Evolutionary conservation across 2,888 invertebrate species (phyloP), one percentile per base, ranked within the genome.

Genomic region (Eubasilissa splendida): DNA sequence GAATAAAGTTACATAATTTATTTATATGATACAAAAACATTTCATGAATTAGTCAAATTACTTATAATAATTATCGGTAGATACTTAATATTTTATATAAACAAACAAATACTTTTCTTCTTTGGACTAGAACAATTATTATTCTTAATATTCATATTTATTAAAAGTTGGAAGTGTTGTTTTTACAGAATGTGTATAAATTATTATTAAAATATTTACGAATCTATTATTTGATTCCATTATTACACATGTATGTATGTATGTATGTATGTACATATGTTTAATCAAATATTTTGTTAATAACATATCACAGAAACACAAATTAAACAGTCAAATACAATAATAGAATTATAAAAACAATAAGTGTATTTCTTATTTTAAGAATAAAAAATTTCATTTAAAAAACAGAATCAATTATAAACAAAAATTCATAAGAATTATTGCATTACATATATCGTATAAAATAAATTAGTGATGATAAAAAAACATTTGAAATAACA

Each of bases 81-180:
- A 74, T 68, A 33, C 42, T 76, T 70, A 42, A 59, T 68, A 33
- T 58, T 63, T 68, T 76, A 70, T 68, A 76, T 79, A 82, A 82
- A 80, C 74, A 80, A 78, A 82, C 82, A 73, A 82, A 82, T 81
- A 83, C 82, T 80, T 83, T 83, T 76, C 22, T 81, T 81, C 79
- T 81, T 83, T 83, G 80, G 83, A 83, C 83, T 83, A 83, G 82
- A 82, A 83, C 77, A 77, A 76, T 81, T 80, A 70, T 80, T 81
- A 78, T 74, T 68, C 77, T 80, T 71, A 59, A 63, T 66, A 66
- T 66, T 59, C 76, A 58, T 56, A 60, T 42, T 53, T 65, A 58
- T 56, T 56, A 33, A 79, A 75, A 75, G 76, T 22, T 60, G 75
- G 74, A 79, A 79, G 79, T 75, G 75, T 22, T 22, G 22, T 70